Percentiles rank a stretch among this genome's conserved stretches.
These are phyloP conservation scores for Prunella strophiata DNA, from an alignment of 2,797 vertebrate species.

Conservation along the genomic window DNA sequence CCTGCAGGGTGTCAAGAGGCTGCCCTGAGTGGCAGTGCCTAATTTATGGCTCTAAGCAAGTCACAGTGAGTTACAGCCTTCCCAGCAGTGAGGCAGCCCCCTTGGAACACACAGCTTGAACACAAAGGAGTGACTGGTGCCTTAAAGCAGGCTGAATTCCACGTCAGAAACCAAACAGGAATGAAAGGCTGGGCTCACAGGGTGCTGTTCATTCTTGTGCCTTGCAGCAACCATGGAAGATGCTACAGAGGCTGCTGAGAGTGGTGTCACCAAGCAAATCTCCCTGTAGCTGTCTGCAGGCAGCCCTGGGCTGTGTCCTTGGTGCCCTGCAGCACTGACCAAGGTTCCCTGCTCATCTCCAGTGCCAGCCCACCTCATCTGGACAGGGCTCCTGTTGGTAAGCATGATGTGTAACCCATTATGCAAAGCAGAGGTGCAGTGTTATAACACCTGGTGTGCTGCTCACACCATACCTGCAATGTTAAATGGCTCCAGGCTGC, in stretches of 20 bases:
- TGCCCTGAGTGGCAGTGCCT: not conserved
- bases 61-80: not conserved
- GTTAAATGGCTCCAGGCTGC: not conserved
- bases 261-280: not conserved
- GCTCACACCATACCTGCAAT: not conserved
- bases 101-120: not conserved
- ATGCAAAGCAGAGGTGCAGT: not conserved
- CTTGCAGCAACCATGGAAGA: not conserved
- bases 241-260: not conserved
- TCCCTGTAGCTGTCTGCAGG: not conserved
- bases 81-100: not conserved
- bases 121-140: not conserved
- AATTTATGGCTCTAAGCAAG: not conserved
- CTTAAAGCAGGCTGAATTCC: conserved; percentile 18
- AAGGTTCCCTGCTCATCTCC: not conserved
- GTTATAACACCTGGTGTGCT: not conserved
- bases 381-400: not conserved
- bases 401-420: not conserved
- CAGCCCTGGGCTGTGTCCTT: not conserved
- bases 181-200: not conserved
- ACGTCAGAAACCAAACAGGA: conserved; percentile 17
- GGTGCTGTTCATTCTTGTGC: not conserved
- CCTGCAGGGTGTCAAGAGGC: not conserved
- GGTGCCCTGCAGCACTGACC: not conserved
- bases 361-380: not conserved